Conservation (phyloP, 2,888 invertebrate genomes). For the Schizotus pectinicornis region DNA sequence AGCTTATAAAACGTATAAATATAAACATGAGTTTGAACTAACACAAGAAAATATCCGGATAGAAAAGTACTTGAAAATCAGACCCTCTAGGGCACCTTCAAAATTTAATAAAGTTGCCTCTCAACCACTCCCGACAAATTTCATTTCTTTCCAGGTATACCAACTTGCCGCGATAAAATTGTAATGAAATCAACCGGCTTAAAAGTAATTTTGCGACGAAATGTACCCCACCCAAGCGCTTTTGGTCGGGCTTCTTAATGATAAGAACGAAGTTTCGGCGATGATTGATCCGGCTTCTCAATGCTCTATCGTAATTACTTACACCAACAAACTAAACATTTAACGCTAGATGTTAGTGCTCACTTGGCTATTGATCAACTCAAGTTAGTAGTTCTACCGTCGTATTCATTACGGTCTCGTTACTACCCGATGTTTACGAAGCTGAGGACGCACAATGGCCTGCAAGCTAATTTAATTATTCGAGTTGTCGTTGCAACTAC, state of each 20-base stretch:
- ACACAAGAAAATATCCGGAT: slow-evolving; percentile 9
- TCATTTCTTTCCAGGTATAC: slow-evolving; percentile 13
- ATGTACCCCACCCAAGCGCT: not conserved
- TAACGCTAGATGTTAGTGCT: slow-evolving; percentile 19
- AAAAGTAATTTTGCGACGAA: not conserved
- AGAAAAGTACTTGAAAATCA: slow-evolving; percentile 17
- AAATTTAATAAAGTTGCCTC: slow-evolving; percentile 24
- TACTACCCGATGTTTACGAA: slow-evolving; percentile 30
- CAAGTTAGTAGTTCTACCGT: slow-evolving; percentile 28
- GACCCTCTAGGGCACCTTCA: slow-evolving; percentile 8
- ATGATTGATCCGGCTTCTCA: slow-evolving; percentile 2
- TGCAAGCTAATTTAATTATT: slow-evolving; percentile 30
- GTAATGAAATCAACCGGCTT: slow-evolving; percentile 11
- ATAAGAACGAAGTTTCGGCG: not conserved
- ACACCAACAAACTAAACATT: slow-evolving; percentile 18
- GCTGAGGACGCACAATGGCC: slow-evolving; percentile 29
- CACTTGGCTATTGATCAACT: slow-evolving; percentile 33
- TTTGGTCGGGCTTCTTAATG: not conserved
- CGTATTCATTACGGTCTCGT: slow-evolving; percentile 29
- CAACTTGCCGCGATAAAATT: slow-evolving; percentile 6
- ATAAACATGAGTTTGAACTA: slow-evolving; percentile 17
- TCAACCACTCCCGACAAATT: slow-evolving; percentile 19
- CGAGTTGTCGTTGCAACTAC: slow-evolving; percentile 15
- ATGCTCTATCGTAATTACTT: slow-evolving; percentile 22
- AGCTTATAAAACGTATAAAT: slow-evolving; percentile 9